These are phyloP conservation scores for Pristis pectinata DNA, from an alignment of 2,797 vertebrate genomes.

Conservation along the genomic window DNA sequence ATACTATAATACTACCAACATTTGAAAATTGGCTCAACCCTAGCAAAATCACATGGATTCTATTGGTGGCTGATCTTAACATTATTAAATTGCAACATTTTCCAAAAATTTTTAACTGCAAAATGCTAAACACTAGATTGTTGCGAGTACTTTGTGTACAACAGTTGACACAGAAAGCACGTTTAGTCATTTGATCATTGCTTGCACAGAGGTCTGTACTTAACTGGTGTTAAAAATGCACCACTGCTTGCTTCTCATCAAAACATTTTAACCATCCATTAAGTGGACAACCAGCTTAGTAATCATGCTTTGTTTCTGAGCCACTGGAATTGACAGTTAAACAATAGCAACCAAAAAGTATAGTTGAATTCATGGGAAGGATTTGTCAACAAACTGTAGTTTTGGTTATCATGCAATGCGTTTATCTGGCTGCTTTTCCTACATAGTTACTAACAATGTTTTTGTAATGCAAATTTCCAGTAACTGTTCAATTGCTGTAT, in stretches of 20 bases:
- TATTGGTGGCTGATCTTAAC: neutral
- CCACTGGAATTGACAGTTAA: neutral
- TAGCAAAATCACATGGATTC: neutral
- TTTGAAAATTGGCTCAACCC: neutral
- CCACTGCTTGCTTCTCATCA: neutral
- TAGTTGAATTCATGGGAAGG: neutral
- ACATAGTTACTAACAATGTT: neutral
- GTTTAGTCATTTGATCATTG: neutral
- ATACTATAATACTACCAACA: too few relatives aligned
- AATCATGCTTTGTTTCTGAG: neutral
- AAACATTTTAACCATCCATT: neutral
- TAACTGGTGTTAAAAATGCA: too few relatives aligned
- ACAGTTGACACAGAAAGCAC: neutral
- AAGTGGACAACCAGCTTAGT: neutral
- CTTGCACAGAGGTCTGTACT: too few relatives aligned
- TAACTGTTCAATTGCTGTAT: neutral
- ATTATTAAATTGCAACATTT: neutral
- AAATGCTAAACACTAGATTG: neutral
- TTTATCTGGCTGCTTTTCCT: neutral
- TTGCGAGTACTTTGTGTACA: neutral
- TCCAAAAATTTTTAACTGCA: neutral
- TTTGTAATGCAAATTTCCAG: neutral
- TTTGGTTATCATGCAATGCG: neutral
- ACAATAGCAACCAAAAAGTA: too few relatives aligned
- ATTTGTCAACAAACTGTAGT: neutral